phyloP scores from a whole-genome alignment of 2,888 invertebrate genomes.

The Metacarcinus magister region DNA sequence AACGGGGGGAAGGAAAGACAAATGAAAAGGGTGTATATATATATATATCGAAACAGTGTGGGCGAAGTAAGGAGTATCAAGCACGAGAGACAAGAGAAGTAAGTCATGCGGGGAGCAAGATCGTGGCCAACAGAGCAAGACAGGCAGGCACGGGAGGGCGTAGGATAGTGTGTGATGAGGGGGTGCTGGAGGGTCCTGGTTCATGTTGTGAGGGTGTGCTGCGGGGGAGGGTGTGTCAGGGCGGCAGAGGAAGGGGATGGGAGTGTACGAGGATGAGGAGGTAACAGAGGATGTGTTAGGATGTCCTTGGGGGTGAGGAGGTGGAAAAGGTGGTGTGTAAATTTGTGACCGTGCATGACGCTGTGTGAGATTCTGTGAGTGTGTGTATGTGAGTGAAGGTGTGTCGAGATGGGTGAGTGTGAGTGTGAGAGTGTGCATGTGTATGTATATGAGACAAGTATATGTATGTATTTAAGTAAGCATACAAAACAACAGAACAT shows the following conservation, averaged over 20 bases:
- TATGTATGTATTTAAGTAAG: too few species aligned
- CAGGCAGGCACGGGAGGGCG: neutral
- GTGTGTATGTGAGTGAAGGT: neutral
- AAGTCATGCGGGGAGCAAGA: constrained; percentile 37
- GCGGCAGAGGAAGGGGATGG: neutral
- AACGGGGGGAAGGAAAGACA: neutral
- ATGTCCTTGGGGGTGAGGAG: neutral
- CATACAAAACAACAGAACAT: too few species aligned
- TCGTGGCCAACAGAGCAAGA: constrained; percentile 7
- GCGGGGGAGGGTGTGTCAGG: neutral
- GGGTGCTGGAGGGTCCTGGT: neutral
- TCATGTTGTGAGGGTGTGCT: neutral
- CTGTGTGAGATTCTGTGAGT: neutral
- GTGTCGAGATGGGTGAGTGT: neutral
- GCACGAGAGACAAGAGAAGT: constrained; percentile 33
- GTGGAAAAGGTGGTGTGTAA: neutral
- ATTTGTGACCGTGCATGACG: neutral
- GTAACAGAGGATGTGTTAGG: neutral
- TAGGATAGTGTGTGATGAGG: neutral
- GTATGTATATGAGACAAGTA: neutral
- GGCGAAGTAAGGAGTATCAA: neutral
- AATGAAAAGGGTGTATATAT: neutral
- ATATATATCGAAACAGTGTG: neutral
- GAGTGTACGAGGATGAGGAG: neutral
- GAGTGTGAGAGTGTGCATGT: neutral